Evolutionary conservation across 2,797 vertebrate genomes (phyloP).

Genomic region (Salarias fasciatus): DNA sequence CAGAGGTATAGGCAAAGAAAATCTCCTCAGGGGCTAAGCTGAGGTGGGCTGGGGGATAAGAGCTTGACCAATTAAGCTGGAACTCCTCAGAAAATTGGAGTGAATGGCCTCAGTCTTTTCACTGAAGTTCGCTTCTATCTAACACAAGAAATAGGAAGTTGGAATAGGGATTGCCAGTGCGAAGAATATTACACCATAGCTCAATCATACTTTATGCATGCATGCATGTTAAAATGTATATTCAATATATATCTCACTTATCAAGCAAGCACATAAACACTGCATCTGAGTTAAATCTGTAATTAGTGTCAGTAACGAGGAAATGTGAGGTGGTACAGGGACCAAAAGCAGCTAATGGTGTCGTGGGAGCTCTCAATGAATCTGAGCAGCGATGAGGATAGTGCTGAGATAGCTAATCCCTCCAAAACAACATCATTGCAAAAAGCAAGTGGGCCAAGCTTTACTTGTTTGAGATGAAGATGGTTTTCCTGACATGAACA

Average conservation of each 20-base stretch:
- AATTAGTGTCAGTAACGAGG: too few species aligned
- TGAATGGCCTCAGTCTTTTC: slow-evolving; percentile 69
- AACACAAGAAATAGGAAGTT: slow-evolving; percentile 62
- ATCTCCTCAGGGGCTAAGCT: slow-evolving; percentile 72
- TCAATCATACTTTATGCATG: slow-evolving; percentile 36
- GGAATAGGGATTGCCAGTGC: slow-evolving; percentile 55
- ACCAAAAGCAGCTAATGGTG: background rate
- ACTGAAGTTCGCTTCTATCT: slow-evolving; percentile 64
- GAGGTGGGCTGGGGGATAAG: slow-evolving; percentile 76
- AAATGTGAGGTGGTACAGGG: too few species aligned
- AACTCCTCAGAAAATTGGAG: slow-evolving; percentile 75
- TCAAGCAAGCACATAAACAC: too few species aligned
- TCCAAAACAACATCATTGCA: background rate
- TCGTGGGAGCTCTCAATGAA: background rate
- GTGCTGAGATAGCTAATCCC: background rate
- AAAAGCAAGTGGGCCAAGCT: background rate
- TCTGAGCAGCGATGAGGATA: background rate
- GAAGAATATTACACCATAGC: slow-evolving; percentile 49
- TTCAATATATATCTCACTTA: too few species aligned
- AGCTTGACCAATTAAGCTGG: slow-evolving; percentile 79
- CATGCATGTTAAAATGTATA: background rate
- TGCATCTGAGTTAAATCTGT: too few species aligned
- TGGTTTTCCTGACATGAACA: background rate
- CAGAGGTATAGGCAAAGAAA: slow-evolving; percentile 66
- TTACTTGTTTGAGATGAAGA: background rate